Conservation (phyloP, 2,797 vertebrate species). For the Geotrypetes seraphini region DNA sequence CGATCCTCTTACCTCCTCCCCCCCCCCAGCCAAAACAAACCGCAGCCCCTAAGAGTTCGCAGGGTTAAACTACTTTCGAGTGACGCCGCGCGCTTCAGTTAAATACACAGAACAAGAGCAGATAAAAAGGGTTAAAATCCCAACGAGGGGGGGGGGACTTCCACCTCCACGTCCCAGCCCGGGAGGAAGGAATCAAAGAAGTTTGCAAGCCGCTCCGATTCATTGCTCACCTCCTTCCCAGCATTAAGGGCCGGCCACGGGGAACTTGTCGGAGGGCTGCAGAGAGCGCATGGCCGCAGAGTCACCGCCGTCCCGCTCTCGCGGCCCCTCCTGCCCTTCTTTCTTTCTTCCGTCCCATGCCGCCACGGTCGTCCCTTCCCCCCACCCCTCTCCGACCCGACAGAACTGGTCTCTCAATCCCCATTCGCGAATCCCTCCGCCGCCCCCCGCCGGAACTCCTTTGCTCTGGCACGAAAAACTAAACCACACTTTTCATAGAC, state of each 20-base stretch:
- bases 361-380: background rate
- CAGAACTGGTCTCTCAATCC: background rate
- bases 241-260: fast-evolving
- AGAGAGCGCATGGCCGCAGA: background rate
- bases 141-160: too few species aligned
- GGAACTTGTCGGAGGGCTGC: background rate
- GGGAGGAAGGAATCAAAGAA: too few species aligned
- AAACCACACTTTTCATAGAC: background rate
- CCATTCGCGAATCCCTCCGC: slow-evolving; percentile 48
- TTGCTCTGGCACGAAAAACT: slow-evolving; percentile 29
- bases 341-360: background rate
- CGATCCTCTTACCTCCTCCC: too few species aligned
- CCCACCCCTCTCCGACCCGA: background rate
- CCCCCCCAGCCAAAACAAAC: too few species aligned
- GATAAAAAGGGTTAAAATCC: too few species aligned
- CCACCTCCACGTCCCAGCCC: too few species aligned
- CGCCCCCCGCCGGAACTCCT: slow-evolving; percentile 47
- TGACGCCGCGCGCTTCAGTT: too few species aligned
- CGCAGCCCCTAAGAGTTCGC: too few species aligned
- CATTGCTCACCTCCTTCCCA: background rate
- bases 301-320: background rate
- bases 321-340: fast-evolving
- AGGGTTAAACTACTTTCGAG: too few species aligned
- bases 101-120: too few species aligned
- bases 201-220: too few species aligned